Base-by-base conservation (phyloP, 2,113 vertebrate species). In the Microtus montanus region DNA sequence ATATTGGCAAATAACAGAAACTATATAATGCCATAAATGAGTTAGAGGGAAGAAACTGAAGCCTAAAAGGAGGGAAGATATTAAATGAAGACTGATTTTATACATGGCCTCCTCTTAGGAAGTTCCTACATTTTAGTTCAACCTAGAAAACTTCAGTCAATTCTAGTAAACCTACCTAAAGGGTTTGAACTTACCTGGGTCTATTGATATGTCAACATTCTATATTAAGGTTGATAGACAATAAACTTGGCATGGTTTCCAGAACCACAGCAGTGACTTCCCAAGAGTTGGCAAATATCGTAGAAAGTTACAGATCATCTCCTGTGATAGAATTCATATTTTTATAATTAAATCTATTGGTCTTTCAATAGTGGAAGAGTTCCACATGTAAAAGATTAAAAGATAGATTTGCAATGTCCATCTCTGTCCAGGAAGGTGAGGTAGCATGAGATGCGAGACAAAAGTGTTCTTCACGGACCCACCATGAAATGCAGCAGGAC, bases 141-240 rank as follows among this genome's bases (percentile, higher is more conserved):
- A 49, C 63, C 26, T 83, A 20, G 33, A 73, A 89, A 95, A 35
- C 44, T 14, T 49, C 3, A 68, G 44, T 14, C 44, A 49, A n/a
- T 49, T 87, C 49, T 90, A 93, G 35, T 30, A 71, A 80, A 80
- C 58, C 47, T 90, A 58, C 86, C 66, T 54, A 47, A 86, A 89
- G 90, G 80, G 28, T 15, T 71, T 91, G 24, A 79, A 17, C 41
- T 58, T 92, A 88, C 87, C 70, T 71, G 19, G 8, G 28, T 84
- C 95, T 96, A 44, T 74, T 92, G 71, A 94, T 49, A 17, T 73
- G n/a, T 4, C 77, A 74, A 83, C 13, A 26, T 58, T 96, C 66
- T 38, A 9, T 66, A 84, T 38, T 94, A 58, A 93, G 19, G 4
- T 38, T 91, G 28, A 71, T n/a, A 63, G 1, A 64, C 30, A 66